These are phyloP conservation scores for Lysiphlebus fabarum DNA, from an alignment of 1,140 invertebrate species.

Conservation along the genomic window DNA sequence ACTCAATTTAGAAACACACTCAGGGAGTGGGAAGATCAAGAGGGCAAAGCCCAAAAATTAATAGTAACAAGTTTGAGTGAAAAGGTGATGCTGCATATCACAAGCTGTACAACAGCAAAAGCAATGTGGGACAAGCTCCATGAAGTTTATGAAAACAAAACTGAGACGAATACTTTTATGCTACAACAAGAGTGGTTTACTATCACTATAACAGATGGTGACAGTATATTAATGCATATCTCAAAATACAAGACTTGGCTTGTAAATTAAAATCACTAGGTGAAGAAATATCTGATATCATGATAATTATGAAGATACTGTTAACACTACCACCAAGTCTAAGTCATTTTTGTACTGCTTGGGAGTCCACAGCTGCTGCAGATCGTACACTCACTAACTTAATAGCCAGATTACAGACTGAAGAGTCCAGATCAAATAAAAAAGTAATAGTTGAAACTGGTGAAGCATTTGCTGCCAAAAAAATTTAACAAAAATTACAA, in stretches of 20 bases:
- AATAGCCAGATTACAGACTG: constrained; percentile 32
- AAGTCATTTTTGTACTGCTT: constrained; percentile 35
- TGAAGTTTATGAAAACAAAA: neutral
- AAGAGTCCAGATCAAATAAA: constrained; percentile 26
- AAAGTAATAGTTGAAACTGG: neutral
- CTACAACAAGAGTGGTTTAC: constrained; percentile 16
- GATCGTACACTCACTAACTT: constrained; percentile 37
- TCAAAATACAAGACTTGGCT: constrained; percentile 34
- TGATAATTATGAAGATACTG: constrained; percentile 39
- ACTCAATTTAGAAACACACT: too few relatives aligned
- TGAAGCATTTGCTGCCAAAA: constrained; percentile 6
- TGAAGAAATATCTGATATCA: constrained; percentile 32
- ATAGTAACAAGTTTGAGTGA: constrained; percentile 30
- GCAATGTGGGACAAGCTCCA: constrained; percentile 34
- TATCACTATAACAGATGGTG: neutral
- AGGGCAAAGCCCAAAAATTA: constrained; percentile 28
- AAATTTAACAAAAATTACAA: neutral
- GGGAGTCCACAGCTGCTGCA: constrained; percentile 33
- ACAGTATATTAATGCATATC: constrained; percentile 19
- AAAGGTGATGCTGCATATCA: constrained; percentile 34
- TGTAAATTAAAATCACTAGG: constrained; percentile 27
- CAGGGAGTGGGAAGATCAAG: constrained; percentile 23
- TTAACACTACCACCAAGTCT: constrained; percentile 32
- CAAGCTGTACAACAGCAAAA: constrained; percentile 34
- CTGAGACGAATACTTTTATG: neutral